Conservation (phyloP, 2,888 invertebrate species). For the Tenthredo scrophulariae region DNA sequence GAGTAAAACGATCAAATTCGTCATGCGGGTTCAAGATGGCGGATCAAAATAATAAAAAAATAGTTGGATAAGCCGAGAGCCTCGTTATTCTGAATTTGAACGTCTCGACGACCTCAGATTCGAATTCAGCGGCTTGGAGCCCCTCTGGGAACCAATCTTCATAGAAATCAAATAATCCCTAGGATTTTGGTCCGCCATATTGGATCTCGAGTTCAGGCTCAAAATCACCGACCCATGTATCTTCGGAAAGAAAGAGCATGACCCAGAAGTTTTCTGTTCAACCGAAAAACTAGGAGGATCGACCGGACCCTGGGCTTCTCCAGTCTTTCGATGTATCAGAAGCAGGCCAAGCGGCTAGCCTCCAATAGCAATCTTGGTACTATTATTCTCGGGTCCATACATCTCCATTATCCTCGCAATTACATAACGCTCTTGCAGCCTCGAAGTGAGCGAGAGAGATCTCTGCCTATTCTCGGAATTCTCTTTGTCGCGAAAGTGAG, state of each 20-base stretch:
- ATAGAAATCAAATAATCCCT: background rate
- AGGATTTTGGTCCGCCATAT: background rate
- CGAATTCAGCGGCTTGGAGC: background rate
- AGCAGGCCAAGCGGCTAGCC: slow-evolving; percentile 4
- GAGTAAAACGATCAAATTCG: background rate
- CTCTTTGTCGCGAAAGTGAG: slow-evolving; percentile 61
- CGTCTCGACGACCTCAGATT: background rate
- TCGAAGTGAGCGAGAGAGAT: slow-evolving; percentile 26
- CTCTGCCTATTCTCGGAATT: slow-evolving; percentile 22
- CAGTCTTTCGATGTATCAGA: background rate
- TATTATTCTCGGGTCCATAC: slow-evolving; percentile 50
- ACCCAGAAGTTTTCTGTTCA: background rate
- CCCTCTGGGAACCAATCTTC: background rate
- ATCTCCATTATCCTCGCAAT: slow-evolving; percentile 52
- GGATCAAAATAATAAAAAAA: background rate
- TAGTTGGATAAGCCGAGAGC: background rate
- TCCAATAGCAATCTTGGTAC: slow-evolving; percentile 43
- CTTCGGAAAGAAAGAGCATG: background rate
- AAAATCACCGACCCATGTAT: background rate
- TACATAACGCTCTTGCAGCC: slow-evolving; percentile 43
- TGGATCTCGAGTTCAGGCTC: background rate
- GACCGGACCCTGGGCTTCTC: background rate
- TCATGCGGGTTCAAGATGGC: background rate
- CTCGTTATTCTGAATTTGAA: background rate
- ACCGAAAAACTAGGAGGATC: background rate